A percentile compares a stretch with the other conserved stretches of the same genome.
phyloP scores from a whole-genome alignment of 2,888 invertebrate genomes.

The Stegana nigrithorax region DNA sequence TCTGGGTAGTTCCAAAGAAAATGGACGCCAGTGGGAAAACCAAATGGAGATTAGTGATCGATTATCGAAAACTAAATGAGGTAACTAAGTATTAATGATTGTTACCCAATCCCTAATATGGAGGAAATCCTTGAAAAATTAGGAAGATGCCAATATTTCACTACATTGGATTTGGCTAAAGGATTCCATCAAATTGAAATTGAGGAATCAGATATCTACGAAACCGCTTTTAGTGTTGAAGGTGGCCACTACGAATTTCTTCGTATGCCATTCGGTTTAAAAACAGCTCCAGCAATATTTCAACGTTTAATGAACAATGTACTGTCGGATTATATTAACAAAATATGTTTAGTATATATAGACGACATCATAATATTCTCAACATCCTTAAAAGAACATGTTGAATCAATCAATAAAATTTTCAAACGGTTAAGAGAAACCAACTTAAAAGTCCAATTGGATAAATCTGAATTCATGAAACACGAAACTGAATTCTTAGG shows the following conservation, averaged over 20 bases:
- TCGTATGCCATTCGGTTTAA: conserved; percentile 23
- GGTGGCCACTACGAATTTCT: conserved; percentile 23
- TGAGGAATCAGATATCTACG: conserved; percentile 7
- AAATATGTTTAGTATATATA: conserved; percentile 21
- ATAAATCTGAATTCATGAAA: too few species aligned
- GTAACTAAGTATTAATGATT: not conserved
- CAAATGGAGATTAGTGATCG: too few species aligned
- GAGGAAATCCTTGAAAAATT: not conserved
- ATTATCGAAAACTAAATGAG: not conserved
- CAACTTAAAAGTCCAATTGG: too few species aligned
- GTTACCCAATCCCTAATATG: conserved; percentile 8
- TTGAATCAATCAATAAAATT: not conserved
- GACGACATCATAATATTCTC: not conserved
- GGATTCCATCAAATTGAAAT: conserved; percentile 26
- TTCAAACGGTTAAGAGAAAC: too few species aligned
- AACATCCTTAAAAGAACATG: conserved; percentile 17
- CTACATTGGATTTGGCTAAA: conserved; percentile 16
- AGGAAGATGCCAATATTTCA: not conserved
- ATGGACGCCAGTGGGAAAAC: too few species aligned
- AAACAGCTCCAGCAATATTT: conserved; percentile 19
- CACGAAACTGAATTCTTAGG: too few species aligned
- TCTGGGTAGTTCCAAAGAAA: too few species aligned
- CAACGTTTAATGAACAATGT: conserved; percentile 3
- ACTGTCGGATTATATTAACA: conserved; percentile 12
- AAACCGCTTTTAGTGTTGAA: conserved; percentile 25